phyloP scores from a whole-genome alignment of 1,140 invertebrate species.

The Papilio machaon region DNA sequence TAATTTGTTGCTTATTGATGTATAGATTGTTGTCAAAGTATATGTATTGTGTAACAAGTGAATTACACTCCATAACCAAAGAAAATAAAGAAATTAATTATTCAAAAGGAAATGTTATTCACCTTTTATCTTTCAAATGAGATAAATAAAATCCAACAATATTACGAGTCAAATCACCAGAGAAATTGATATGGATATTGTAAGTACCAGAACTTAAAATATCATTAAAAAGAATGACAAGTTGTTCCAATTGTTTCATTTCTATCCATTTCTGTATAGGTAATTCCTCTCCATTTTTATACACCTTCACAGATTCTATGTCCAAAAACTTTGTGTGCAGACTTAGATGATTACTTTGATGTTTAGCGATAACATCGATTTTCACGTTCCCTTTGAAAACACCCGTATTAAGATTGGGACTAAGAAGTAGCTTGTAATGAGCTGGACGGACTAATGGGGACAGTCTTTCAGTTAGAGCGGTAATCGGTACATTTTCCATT shows the following conservation, averaged over 20 bases:
- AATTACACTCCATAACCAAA: no score
- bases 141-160: slow-evolving; percentile 82
- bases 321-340: slow-evolving; percentile 87
- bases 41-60: not conserved
- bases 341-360: slow-evolving; percentile 84
- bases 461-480: slow-evolving; percentile 75
- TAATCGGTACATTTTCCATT: slow-evolving; percentile 55
- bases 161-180: slow-evolving; percentile 79
- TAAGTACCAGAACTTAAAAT: slow-evolving; percentile 60
- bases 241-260: slow-evolving; percentile 63
- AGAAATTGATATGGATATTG: slow-evolving; percentile 73
- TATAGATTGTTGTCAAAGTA: not conserved
- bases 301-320: slow-evolving; percentile 74
- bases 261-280: slow-evolving; percentile 59
- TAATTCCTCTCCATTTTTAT: slow-evolving; percentile 55
- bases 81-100: not conserved
- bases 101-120: slow-evolving; percentile 31
- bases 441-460: slow-evolving; percentile 86
- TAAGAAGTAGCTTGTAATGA: slow-evolving; percentile 89
- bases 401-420: slow-evolving; percentile 87
- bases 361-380: slow-evolving; percentile 85
- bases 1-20: not conserved
- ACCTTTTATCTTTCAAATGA: slow-evolving; percentile 65
- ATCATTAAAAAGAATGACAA: slow-evolving; percentile 63
- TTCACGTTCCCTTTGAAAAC: slow-evolving; percentile 88